phyloP scores from a whole-genome alignment of 2,113 vertebrate species.

The Puntigrus tetrazona region DNA sequence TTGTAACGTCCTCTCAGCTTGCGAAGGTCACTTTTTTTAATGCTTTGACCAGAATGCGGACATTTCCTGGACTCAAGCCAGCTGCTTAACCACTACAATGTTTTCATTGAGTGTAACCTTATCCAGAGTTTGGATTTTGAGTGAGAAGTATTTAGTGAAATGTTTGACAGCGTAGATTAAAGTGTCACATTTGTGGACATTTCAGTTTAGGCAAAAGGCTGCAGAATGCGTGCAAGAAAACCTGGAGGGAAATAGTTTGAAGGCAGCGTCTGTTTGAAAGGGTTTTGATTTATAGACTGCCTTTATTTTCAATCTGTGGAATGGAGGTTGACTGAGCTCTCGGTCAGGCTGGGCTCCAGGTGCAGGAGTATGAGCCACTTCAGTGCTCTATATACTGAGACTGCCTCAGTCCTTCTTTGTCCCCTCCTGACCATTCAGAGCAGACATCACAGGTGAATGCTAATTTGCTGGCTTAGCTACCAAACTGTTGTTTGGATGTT shows the following conservation, averaged over 20 bases:
- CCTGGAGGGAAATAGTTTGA: neutral
- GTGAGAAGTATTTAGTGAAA: neutral
- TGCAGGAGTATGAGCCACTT: neutral
- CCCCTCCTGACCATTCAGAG: neutral
- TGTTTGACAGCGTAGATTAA: slow-evolving; percentile 4
- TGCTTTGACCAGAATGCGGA: neutral
- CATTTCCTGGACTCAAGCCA: neutral
- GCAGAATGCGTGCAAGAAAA: neutral
- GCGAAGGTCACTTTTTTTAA: neutral
- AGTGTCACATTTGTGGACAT: neutral
- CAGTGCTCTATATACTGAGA: neutral
- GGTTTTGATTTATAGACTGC: slow-evolving; percentile 2
- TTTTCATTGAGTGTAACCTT: neutral
- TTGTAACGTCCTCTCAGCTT: neutral
- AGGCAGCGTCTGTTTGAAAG: neutral
- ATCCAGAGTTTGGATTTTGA: neutral
- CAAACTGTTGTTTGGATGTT: neutral
- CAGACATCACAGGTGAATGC: neutral
- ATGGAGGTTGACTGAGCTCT: neutral
- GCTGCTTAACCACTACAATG: neutral
- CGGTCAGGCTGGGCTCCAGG: neutral
- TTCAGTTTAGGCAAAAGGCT: neutral
- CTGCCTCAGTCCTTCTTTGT: neutral
- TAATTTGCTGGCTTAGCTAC: neutral
- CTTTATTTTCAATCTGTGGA: neutral